These are phyloP conservation scores for Pristionchus japonicus DNA, from an alignment of 2,888 invertebrate genomes.

Conservation along the genomic window DNA sequence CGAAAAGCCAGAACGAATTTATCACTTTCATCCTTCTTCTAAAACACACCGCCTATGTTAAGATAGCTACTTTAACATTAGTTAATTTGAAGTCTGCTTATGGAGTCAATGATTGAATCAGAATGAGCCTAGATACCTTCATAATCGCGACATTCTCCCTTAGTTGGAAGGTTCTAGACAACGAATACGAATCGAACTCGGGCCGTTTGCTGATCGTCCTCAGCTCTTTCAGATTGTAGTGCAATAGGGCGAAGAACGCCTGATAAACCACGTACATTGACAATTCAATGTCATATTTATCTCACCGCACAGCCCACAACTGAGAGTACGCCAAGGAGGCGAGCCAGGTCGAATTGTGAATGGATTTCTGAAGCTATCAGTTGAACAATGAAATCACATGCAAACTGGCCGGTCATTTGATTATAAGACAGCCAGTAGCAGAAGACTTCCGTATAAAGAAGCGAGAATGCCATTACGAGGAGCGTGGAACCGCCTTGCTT, in stretches of 20 bases:
- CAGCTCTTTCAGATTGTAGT: not conserved
- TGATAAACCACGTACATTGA: not conserved
- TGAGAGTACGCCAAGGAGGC: not conserved
- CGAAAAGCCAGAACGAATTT: no score
- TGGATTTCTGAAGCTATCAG: not conserved
- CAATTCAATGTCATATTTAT: not conserved
- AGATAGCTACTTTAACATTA: no score
- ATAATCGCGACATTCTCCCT: constrained; percentile 12
- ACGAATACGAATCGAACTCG: not conserved
- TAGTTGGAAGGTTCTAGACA: not conserved
- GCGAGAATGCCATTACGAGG: not conserved
- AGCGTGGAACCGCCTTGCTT: not conserved
- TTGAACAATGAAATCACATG: not conserved
- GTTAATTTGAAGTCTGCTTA: no score
- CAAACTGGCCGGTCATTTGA: not conserved
- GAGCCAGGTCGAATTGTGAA: not conserved
- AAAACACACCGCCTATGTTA: no score
- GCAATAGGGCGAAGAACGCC: not conserved
- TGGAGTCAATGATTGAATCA: no score
- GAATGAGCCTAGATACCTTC: no score
- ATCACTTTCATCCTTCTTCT: no score
- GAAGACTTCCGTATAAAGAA: not conserved
- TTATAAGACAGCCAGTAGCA: not conserved
- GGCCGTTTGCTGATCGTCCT: not conserved
- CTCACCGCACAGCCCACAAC: not conserved